Conservation (phyloP, 2,797 vertebrate species). For the Pelobates cultripes region DNA sequence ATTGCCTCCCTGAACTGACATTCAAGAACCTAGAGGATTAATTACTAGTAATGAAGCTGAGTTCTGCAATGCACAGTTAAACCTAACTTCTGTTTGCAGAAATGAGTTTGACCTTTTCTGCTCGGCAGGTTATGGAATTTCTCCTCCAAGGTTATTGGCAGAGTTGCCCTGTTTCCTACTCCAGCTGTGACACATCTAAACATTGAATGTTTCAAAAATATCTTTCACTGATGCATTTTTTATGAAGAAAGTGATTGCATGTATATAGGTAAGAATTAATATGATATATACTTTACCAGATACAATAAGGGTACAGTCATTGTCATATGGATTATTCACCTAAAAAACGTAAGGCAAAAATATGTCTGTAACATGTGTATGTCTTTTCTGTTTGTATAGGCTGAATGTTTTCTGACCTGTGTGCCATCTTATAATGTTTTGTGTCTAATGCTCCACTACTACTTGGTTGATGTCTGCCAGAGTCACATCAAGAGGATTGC, state of each 20-base stretch:
- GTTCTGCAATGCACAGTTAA: slow-evolving; percentile 61
- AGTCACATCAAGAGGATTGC: too few relatives aligned
- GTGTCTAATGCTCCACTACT: too few relatives aligned
- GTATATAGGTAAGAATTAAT: neutral
- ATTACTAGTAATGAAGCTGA: slow-evolving; percentile 65
- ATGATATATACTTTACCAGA: neutral
- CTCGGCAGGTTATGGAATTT: slow-evolving; percentile 55
- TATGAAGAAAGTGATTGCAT: slow-evolving; percentile 13
- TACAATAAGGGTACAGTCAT: neutral
- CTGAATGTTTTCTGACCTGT: too few relatives aligned
- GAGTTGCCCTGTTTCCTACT: slow-evolving; percentile 33
- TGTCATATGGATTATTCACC: too few relatives aligned
- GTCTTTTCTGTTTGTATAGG: too few relatives aligned
- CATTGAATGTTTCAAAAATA: slow-evolving; percentile 1
- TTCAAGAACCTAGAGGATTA: slow-evolving; percentile 67
- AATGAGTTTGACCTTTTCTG: slow-evolving; percentile 68
- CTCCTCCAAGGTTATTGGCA: slow-evolving; percentile 53
- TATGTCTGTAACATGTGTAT: too few relatives aligned
- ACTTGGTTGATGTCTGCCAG: too few relatives aligned
- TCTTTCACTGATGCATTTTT: slow-evolving; percentile 16
- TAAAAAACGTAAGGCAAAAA: too few relatives aligned
- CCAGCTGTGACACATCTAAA: slow-evolving; percentile 39
- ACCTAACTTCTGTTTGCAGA: slow-evolving; percentile 61
- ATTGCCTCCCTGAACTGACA: slow-evolving; percentile 62
- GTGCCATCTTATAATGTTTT: too few relatives aligned